phyloP scores from a whole-genome alignment of 2,113 vertebrate species.

The Triplophysa siluroides region DNA sequence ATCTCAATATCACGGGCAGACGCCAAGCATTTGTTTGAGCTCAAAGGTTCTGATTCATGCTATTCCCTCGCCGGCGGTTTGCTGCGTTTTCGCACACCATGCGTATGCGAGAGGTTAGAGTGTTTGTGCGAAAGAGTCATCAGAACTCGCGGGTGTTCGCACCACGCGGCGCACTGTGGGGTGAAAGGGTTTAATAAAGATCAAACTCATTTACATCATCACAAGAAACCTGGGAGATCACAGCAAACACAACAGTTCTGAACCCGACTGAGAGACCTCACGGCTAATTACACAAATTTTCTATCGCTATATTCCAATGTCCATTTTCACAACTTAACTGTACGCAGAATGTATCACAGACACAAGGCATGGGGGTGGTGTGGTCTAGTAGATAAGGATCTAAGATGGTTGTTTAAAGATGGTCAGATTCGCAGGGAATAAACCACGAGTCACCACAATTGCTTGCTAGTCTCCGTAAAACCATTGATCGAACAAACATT shows the following conservation, averaged over 20 bases:
- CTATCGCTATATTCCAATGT: neutral
- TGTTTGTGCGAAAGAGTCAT: conserved; percentile 24
- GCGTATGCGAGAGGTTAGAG: conserved; percentile 13
- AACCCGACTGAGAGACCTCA: neutral
- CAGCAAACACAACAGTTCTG: neutral
- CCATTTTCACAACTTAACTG: neutral
- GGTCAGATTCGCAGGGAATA: too few relatives aligned
- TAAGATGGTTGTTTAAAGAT: neutral
- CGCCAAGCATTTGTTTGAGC: conserved; percentile 5
- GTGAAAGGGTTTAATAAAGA: conserved; percentile 42
- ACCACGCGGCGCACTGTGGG: neutral
- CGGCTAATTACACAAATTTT: neutral
- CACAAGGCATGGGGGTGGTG: neutral
- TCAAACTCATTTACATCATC: conserved; percentile 43
- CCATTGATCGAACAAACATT: neutral
- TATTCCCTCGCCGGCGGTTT: conserved; percentile 8
- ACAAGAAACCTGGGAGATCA: conserved; percentile 28
- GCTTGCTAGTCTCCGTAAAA: too few relatives aligned
- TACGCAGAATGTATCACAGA: neutral
- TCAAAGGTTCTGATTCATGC: conserved; percentile 24
- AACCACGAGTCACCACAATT: too few relatives aligned
- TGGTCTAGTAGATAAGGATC: neutral
- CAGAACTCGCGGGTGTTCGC: neutral
- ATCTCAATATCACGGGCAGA: neutral
- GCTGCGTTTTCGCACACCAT: neutral